phyloP scores from a whole-genome alignment of 2,888 invertebrate genomes.

The Trissolcus japonicus region DNA sequence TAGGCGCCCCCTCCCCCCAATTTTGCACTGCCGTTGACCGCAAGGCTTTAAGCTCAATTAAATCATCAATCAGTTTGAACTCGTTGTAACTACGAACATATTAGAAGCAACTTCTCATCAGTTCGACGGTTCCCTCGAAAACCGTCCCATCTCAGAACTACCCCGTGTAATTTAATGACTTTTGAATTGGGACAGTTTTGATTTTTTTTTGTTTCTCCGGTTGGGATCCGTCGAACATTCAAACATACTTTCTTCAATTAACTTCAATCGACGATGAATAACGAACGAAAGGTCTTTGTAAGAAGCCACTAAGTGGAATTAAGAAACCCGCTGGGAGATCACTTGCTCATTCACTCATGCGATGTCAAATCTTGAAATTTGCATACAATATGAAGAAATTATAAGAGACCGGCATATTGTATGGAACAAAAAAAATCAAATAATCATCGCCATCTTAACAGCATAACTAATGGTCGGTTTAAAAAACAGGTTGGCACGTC shows the following conservation, averaged over 20 bases:
- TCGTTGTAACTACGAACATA: constrained; percentile 49
- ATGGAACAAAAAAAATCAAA: constrained; percentile 26
- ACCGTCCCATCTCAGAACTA: too few species aligned
- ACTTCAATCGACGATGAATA: constrained; percentile 23
- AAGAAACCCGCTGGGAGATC: constrained; percentile 25
- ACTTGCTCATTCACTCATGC: constrained; percentile 26
- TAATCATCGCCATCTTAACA: constrained; percentile 53
- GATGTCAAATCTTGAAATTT: constrained; percentile 34
- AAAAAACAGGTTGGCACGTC: constrained; percentile 72
- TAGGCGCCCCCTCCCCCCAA: constrained; percentile 40
- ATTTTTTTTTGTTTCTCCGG: too few species aligned
- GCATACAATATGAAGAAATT: constrained; percentile 17
- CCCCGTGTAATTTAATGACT: too few species aligned
- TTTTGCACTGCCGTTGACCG: constrained; percentile 54
- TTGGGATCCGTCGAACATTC: neutral
- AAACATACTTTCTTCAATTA: constrained; percentile 28
- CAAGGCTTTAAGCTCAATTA: constrained; percentile 55
- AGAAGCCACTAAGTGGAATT: constrained; percentile 6
- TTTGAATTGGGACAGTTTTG: too few species aligned
- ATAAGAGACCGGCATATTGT: constrained; percentile 41
- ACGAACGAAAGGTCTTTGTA: constrained; percentile 15
- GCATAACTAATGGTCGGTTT: constrained; percentile 68
- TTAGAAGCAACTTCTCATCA: constrained; percentile 25
- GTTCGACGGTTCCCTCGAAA: neutral
- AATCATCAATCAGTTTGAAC: constrained; percentile 37